Base-by-base conservation (phyloP, 2,797 vertebrate genomes). In the Leucoraja ocellata region DNA sequence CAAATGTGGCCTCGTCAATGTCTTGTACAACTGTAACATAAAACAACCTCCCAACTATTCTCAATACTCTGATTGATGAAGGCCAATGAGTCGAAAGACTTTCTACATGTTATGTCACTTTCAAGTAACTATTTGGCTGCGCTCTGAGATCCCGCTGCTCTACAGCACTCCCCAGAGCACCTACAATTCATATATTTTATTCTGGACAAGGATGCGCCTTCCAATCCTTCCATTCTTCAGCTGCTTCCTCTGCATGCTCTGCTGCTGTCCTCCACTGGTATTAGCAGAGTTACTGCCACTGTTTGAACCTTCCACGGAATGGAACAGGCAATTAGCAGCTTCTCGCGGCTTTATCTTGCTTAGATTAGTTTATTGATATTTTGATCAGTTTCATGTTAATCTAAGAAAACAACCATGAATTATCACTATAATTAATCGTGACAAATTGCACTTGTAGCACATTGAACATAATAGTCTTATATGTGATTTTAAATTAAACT, bases 331-430 rank as follows among this genome's bases (percentile, higher is more conserved):
- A 54, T 54, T 39, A 91, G 32, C 88, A 39, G 68, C 25, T 73
- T 91, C 68, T 73, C 88, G 74, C 14, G 11, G 63, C 84, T 86
- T 86, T 65, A 63, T 65, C 21, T 74, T 74, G 68, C 68, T 54
- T 74, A 54, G 36, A 91, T 74, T 21, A 74, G 11, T 74, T 74
- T 74, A 54, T 91, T 28, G 36, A 91, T 91, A 74, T 74, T 91
- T 91, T 91, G 90, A 91, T 91, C 90, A 91, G 68, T 74, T 54
- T 91, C 68, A 54, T 9, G 90, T 74, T 74, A 9, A 54, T 73
- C 39, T 91, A 74, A 74, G 46, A 90, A 91, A 18, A 25, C 68
- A 73, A n/a, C 39, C 68, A 74, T 74, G 68, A 73, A 39, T 91
- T 73, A 91, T 74, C 90, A 54, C 90, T 46, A 28, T 74, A 91